A percentile compares a stretch with the other conserved stretches of the same genome.
These are phyloP conservation scores for Lagorchestes hirsutus DNA, from an alignment of 2,797 vertebrate genomes.

Conservation along the genomic window DNA sequence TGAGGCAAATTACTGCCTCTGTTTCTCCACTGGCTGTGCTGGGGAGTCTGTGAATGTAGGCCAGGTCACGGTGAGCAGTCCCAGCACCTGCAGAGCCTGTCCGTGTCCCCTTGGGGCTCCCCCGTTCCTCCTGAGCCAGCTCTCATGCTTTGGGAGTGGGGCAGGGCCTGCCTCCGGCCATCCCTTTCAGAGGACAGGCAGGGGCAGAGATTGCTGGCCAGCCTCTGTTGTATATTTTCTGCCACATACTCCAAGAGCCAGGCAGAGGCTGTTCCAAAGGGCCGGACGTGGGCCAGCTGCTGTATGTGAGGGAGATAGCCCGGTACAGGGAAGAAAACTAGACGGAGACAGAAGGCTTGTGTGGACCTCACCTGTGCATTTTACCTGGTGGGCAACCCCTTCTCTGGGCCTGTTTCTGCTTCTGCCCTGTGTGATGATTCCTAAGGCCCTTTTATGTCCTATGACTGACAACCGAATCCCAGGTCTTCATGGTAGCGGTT, in stretches of 20 bases:
- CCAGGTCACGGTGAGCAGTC: background rate
- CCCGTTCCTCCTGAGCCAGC: background rate
- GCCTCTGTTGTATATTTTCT: background rate
- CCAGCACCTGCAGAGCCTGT: constrained; percentile 16
- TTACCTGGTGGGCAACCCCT: background rate
- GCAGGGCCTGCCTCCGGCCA: background rate
- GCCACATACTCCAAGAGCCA: constrained; percentile 10
- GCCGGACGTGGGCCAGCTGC: background rate
- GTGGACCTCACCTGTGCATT: background rate
- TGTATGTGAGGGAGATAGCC: background rate
- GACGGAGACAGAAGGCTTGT: background rate
- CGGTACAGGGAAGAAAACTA: constrained; percentile 4
- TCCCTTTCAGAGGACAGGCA: background rate
- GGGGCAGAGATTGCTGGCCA: background rate
- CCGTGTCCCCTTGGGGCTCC: constrained; percentile 27
- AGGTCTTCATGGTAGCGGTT: background rate
- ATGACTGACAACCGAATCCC: background rate
- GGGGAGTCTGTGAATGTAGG: constrained; percentile 29
- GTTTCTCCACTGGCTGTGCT: constrained; percentile 5
- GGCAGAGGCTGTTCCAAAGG: background rate
- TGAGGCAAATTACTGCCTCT: background rate
- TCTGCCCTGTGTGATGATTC: no score
- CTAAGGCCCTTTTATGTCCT: background rate
- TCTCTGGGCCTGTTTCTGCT: background rate
- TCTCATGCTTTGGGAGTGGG: background rate